Percentiles rank a stretch among this genome's conserved stretches.
These are phyloP conservation scores for Corythoichthys haematopterus DNA, from an alignment of 2,113 vertebrate species.

Conservation along the genomic window DNA sequence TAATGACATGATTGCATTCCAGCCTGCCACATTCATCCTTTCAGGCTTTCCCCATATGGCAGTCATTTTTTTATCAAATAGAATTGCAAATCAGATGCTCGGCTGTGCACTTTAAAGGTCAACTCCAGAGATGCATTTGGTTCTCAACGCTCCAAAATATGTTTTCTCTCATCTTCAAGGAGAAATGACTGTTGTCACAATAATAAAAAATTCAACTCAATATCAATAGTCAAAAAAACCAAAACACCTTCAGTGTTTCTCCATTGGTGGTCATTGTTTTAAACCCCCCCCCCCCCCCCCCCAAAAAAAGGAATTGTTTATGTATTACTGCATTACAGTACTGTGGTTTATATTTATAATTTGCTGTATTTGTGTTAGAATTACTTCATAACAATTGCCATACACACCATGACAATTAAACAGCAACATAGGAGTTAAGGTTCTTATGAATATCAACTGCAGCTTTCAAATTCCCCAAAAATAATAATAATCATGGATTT, in stretches of 20 bases:
- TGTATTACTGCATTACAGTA: neutral
- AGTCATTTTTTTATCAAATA: neutral
- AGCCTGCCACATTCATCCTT: conserved; percentile 25
- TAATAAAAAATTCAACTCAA: too few species aligned
- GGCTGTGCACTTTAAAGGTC: neutral
- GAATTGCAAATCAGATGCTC: neutral
- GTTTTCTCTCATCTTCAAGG: neutral
- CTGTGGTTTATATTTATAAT: neutral
- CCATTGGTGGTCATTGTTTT: too few species aligned
- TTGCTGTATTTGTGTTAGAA: neutral
- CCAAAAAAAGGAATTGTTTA: neutral
- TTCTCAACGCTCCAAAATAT: neutral
- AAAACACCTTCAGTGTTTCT: too few species aligned
- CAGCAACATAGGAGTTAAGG: neutral
- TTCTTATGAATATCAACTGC: neutral
- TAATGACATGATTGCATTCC: conserved; percentile 58
- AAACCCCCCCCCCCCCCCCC: too few species aligned
- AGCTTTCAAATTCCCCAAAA: neutral
- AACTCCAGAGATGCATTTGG: neutral
- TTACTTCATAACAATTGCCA: neutral
- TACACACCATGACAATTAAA: neutral
- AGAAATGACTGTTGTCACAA: too few species aligned
- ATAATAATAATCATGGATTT: neutral
- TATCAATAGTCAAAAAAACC: too few species aligned
- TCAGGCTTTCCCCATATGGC: neutral